Evolutionary conservation across 2,113 vertebrate genomes (phyloP), one percentile per base, ranked within the genome.

Genomic region (Ranitomeya variabilis): DNA sequence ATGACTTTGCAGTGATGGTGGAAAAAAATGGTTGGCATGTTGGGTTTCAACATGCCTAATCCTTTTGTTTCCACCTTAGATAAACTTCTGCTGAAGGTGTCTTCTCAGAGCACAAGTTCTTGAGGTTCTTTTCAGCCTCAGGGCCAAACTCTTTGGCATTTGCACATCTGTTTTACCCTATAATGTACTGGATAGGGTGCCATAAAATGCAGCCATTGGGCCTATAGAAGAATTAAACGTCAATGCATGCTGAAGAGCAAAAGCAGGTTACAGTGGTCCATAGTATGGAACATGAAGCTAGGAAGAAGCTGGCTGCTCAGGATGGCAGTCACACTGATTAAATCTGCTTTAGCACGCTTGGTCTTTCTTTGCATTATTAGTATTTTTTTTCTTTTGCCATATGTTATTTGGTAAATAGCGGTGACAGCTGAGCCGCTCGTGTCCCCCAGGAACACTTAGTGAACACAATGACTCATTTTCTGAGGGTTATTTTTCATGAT

Each of bases 321-420:
- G 77, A 18, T 15, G 8, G 67, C 87, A 73, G 87, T 66, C 80
- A 67, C 37, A 21, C 69, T 77, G 87, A 88, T 88, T 84, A 84
- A 55, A 84, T 67, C 21, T 31, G 80, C 84, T 89, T 89, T 67
- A 66, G 69, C 87, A 78, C 80, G 80, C 87, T 84, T 77, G 71
- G 59, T 78, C 67, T 84, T 82, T 23, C 87, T 78, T 64, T n/a
- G 69, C 80, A 83, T 76, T 83, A 84, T 89, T 83, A 67, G 71
- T 76, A 89, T 83, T 89, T 89, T 89, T 45, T 89, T 77, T 73
- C 12, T 83, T 83, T 62, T 0, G 81, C 87, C 87, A 89, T 89
- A 89, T 83, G 81, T 78, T 84, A 84, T 89, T 89, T 89, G 87
- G 80, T 89, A 89, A 89, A 84, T 89, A 89, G 87, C 80, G 62